Evolutionary conservation across 2,888 invertebrate genomes (phyloP).

Genomic region (Aricia artaxerxes): DNA sequence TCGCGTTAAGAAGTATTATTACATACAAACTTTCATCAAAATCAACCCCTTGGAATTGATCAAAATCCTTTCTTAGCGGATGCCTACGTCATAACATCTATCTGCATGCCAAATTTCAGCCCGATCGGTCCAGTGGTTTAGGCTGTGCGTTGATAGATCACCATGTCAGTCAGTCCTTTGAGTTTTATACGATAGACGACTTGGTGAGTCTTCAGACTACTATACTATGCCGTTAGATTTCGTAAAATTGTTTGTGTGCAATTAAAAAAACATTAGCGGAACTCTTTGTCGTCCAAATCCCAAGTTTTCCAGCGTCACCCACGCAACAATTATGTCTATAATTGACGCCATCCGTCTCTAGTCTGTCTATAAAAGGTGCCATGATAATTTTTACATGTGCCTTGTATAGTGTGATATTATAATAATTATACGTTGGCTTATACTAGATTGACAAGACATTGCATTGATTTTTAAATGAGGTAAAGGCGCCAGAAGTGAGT

Average conservation of each 20-base stretch:
- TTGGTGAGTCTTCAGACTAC: too few relatives aligned
- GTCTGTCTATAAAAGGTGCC: slow-evolving; percentile 23
- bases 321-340: slow-evolving; percentile 26
- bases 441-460: slow-evolving; percentile 11
- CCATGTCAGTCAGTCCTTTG: too few relatives aligned
- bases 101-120: too few relatives aligned
- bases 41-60: too few relatives aligned
- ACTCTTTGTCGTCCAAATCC: slow-evolving; percentile 6
- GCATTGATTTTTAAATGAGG: not conserved
- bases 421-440: slow-evolving; percentile 16
- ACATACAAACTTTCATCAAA: too few relatives aligned
- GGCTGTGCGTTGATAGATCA: too few relatives aligned
- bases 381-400: slow-evolving; percentile 13
- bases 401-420: not conserved
- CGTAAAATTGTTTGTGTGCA: not conserved
- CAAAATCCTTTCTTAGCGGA: too few relatives aligned
- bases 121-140: too few relatives aligned
- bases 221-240: not conserved
- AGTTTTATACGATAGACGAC: too few relatives aligned
- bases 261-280: slow-evolving; percentile 26
- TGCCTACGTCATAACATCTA: too few relatives aligned
- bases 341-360: not conserved
- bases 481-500: not conserved
- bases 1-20: too few relatives aligned
- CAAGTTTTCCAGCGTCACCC: slow-evolving; percentile 17